A percentile compares a stretch with the other conserved stretches of the same genome.
Conservation (phyloP, 2,797 vertebrate genomes). For the Podarcis siculus region DNA sequence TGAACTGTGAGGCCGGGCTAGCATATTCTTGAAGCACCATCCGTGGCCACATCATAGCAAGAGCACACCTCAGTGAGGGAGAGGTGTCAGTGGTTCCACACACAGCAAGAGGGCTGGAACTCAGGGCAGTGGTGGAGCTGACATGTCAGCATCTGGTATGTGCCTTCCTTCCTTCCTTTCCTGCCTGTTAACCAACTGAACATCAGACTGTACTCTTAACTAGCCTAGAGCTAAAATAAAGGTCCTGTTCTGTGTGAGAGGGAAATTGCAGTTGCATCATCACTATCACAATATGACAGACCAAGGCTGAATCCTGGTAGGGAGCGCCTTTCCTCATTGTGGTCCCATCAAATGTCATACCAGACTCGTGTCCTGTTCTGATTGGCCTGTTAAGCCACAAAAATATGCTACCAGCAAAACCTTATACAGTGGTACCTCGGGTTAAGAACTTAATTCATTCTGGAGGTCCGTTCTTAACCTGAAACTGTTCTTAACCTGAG, state of each 20-base stretch:
- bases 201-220: neutral
- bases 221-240: neutral
- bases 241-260: neutral
- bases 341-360: no score
- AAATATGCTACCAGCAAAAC: neutral
- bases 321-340: neutral
- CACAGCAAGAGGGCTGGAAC: neutral
- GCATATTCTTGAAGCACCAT: neutral
- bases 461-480: no score
- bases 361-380: neutral
- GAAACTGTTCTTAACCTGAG: no score
- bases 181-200: neutral
- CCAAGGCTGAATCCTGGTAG: neutral
- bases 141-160: neutral
- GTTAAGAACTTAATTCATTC: no score
- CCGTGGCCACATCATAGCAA: neutral
- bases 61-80: neutral
- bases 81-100: neutral
- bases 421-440: no score
- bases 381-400: neutral
- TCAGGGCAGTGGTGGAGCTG: neutral
- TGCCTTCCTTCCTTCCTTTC: neutral
- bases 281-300: neutral
- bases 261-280: neutral
- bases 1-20: neutral